Conservation (phyloP, 2,888 invertebrate genomes). For the Parnassius smintheus region DNA sequence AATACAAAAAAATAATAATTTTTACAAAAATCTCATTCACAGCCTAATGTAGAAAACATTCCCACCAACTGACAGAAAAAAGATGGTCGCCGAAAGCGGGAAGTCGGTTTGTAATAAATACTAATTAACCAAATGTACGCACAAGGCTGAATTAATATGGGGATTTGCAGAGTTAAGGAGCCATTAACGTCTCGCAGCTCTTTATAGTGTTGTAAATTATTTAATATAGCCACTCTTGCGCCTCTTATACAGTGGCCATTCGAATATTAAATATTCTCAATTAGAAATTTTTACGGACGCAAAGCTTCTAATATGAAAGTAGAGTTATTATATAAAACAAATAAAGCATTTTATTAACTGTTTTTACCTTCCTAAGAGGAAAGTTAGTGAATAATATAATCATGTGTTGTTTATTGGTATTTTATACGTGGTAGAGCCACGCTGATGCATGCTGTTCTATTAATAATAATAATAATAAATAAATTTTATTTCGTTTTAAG, state of each 20-base stretch:
- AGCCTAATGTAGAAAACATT: conserved; percentile 6
- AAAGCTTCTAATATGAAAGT: background rate
- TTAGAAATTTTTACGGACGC: conserved; percentile 2
- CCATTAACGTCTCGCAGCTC: conserved; percentile 46
- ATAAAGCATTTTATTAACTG: background rate
- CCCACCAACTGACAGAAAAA: conserved; percentile 14
- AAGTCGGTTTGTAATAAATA: conserved; percentile 45
- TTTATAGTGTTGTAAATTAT: conserved; percentile 51
- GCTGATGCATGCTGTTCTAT: too few relatives aligned
- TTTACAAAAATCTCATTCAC: too few relatives aligned
- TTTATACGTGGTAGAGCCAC: too few relatives aligned
- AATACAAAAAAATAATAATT: background rate
- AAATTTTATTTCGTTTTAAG: too few relatives aligned
- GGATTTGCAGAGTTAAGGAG: conserved; percentile 55
- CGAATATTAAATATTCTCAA: conserved; percentile 10
- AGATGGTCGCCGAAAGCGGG: conserved; percentile 30
- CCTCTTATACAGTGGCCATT: conserved; percentile 1
- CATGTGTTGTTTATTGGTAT: background rate
- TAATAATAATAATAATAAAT: too few relatives aligned
- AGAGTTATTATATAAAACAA: conserved; percentile 1
- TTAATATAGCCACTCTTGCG: conserved; percentile 41
- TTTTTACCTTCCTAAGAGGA: background rate
- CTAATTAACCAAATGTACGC: conserved; percentile 64
- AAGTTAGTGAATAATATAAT: background rate
- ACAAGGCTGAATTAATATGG: conserved; percentile 70